Conservation (phyloP, 2,113 vertebrate genomes). For the Riparia riparia region DNA sequence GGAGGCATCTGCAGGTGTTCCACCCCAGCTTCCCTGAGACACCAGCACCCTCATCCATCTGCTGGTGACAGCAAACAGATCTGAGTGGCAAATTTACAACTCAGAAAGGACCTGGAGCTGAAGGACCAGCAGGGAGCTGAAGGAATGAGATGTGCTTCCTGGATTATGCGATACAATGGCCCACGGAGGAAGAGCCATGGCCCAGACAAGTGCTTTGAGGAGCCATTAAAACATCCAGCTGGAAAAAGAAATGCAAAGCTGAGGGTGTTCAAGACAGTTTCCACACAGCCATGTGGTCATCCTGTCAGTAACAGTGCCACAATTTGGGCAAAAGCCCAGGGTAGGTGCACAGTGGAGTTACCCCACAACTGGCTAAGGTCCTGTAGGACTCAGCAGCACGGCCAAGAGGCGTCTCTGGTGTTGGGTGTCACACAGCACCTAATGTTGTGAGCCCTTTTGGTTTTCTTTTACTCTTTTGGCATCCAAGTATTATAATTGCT, state of each 20-base stretch:
- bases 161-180: too few species aligned
- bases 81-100: neutral
- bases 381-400: neutral
- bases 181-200: neutral
- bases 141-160: neutral
- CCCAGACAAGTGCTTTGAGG: neutral
- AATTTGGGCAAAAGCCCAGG: neutral
- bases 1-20: neutral
- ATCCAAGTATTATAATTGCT: neutral
- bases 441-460: neutral
- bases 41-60: neutral
- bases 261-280: neutral
- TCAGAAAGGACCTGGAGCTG: neutral
- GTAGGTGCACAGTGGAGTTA: neutral
- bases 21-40: neutral
- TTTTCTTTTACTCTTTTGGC: neutral
- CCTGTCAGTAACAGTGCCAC: rapidly evolving
- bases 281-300: neutral
- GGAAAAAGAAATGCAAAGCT: neutral
- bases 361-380: neutral
- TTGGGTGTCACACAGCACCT: neutral
- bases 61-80: neutral
- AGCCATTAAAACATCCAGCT: neutral
- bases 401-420: neutral
- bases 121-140: neutral